Conservation (phyloP, 2,797 vertebrate genomes). For the Psittacula echo region DNA sequence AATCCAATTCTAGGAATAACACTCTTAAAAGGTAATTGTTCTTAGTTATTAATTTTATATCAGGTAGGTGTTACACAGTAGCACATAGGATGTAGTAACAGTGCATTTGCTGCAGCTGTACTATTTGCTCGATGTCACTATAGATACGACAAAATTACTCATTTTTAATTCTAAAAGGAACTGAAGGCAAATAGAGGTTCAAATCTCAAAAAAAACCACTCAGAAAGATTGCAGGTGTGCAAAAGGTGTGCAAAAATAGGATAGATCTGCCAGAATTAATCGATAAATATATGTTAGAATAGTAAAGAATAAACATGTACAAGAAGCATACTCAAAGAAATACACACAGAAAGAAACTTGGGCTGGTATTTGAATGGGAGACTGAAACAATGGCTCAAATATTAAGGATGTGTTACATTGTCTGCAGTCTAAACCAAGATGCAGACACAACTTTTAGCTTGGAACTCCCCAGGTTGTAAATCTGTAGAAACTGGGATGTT, state of each 20-base stretch:
- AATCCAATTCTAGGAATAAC: background rate
- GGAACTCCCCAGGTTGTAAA: background rate
- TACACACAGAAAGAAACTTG: background rate
- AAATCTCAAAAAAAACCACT: background rate
- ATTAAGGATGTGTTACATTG: background rate
- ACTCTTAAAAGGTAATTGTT: background rate
- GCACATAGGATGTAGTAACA: accelerated
- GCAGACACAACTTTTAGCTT: background rate
- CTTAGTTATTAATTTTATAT: background rate
- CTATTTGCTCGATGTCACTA: background rate
- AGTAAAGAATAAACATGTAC: background rate
- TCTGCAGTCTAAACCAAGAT: background rate
- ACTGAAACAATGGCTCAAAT: background rate
- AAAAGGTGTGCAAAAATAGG: background rate
- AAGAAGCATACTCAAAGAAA: background rate
- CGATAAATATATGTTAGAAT: background rate
- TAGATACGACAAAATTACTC: background rate
- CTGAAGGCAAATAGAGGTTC: background rate
- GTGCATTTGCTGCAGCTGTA: background rate
- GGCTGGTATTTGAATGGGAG: background rate
- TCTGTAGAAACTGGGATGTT: background rate
- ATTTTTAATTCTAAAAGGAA: background rate
- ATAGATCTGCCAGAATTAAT: background rate
- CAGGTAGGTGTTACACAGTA: background rate
- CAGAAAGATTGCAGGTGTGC: background rate